phyloP scores from a whole-genome alignment of 2,113 vertebrate species.

The Raja brachyura region DNA sequence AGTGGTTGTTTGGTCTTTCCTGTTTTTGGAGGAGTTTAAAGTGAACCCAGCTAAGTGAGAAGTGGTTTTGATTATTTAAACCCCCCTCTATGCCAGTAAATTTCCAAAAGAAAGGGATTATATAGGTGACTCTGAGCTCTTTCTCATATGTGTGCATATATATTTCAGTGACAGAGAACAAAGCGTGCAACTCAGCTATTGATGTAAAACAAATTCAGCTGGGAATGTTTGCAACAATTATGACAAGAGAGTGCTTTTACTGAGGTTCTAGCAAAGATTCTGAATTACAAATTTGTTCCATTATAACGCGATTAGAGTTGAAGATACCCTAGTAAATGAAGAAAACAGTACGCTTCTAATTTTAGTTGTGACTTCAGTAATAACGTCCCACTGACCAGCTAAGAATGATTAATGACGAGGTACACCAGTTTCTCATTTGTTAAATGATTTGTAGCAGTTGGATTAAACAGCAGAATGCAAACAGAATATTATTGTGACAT shows the following conservation, averaged over 20 bases:
- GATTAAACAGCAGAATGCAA: neutral
- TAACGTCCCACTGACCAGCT: neutral
- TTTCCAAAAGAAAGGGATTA: constrained; percentile 20
- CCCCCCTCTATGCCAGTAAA: constrained; percentile 34
- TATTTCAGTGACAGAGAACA: constrained; percentile 29
- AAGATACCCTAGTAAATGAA: neutral
- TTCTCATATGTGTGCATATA: neutral
- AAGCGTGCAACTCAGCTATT: constrained; percentile 1
- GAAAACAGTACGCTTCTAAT: neutral
- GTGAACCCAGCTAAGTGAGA: constrained; percentile 3
- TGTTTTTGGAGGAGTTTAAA: constrained; percentile 18
- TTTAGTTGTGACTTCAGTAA: neutral
- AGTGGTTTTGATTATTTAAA: constrained; percentile 36
- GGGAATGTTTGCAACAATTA: neutral
- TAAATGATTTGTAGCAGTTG: constrained; percentile 8
- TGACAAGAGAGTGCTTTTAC: constrained; percentile 2
- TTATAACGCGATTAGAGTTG: neutral
- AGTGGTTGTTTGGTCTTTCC: constrained; percentile 24
- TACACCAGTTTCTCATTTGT: neutral
- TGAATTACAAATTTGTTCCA: neutral
- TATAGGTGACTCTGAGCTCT: neutral
- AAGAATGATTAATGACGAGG: neutral
- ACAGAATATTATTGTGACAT: neutral
- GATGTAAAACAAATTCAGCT: constrained; percentile 33
- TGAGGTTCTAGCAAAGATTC: neutral